Percentiles rank a stretch among this genome's conserved stretches.
These are phyloP conservation scores for Staurois parvus DNA, from an alignment of 2,797 vertebrate genomes.

Conservation along the genomic window DNA sequence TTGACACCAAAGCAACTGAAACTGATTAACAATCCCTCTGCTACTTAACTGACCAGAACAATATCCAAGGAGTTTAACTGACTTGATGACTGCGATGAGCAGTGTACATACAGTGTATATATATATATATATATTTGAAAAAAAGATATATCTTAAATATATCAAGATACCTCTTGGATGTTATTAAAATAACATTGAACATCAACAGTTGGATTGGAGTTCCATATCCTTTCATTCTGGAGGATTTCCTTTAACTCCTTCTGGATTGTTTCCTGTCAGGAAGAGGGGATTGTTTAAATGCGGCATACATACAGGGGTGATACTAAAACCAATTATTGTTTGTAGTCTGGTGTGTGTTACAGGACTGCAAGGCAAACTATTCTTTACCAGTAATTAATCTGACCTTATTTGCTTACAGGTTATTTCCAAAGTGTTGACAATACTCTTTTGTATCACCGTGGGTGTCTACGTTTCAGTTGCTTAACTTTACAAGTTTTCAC, in stretches of 20 bases:
- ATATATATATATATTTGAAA: no score
- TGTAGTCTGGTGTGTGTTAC: not conserved
- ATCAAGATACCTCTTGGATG: slow-evolving; percentile 25
- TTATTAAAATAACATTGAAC: slow-evolving; percentile 7
- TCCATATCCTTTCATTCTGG: slow-evolving; percentile 39
- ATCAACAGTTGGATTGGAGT: not conserved
- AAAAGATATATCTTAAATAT: not conserved
- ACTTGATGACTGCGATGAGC: no score
- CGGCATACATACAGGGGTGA: not conserved
- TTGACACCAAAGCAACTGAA: no score
- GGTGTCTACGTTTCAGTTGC: no score
- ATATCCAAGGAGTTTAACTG: no score
- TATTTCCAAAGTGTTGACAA: no score
- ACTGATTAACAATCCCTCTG: no score
- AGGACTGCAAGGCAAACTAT: not conserved
- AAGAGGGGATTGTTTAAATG: not conserved
- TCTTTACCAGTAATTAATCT: not conserved
- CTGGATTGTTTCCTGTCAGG: slow-evolving; percentile 63
- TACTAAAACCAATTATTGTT: not conserved
- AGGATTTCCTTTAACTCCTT: slow-evolving; percentile 52
- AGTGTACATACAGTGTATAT: no score
- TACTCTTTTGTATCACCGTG: no score
- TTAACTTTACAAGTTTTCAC: no score
- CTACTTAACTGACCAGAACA: no score
- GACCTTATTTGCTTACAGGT: not conserved